Evolutionary conservation across 2,888 invertebrate genomes (phyloP).

Genomic region (Rhopalosiphum nymphaeae): DNA sequence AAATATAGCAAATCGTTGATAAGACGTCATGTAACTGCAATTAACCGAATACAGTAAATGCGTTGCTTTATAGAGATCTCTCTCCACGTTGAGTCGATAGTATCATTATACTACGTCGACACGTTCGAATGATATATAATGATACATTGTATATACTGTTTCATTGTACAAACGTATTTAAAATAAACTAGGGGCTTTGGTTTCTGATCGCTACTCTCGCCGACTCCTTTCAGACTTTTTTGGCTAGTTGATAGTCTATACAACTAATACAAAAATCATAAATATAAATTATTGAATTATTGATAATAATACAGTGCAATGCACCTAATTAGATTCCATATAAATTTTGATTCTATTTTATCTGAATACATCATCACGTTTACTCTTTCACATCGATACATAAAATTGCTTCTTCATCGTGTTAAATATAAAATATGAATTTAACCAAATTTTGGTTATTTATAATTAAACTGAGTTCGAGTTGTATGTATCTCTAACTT

Average conservation of each 20-base stretch:
- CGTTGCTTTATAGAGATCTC: background rate
- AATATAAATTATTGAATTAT: background rate
- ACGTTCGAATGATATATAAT: background rate
- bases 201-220: background rate
- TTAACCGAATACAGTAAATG: background rate
- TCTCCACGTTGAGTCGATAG: background rate
- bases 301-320: background rate
- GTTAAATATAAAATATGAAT: background rate
- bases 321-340: background rate
- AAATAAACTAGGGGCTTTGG: background rate
- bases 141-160: background rate
- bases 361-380: background rate
- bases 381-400: background rate
- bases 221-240: background rate
- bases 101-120: background rate
- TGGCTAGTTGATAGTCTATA: background rate
- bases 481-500: background rate
- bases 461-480: background rate
- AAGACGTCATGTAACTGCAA: background rate
- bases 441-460: background rate
- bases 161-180: background rate
- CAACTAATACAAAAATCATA: background rate
- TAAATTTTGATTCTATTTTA: background rate
- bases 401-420: background rate
- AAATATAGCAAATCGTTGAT: background rate